phyloP scores from a whole-genome alignment of 1,140 invertebrate genomes.

The Anastrepha obliqua region DNA sequence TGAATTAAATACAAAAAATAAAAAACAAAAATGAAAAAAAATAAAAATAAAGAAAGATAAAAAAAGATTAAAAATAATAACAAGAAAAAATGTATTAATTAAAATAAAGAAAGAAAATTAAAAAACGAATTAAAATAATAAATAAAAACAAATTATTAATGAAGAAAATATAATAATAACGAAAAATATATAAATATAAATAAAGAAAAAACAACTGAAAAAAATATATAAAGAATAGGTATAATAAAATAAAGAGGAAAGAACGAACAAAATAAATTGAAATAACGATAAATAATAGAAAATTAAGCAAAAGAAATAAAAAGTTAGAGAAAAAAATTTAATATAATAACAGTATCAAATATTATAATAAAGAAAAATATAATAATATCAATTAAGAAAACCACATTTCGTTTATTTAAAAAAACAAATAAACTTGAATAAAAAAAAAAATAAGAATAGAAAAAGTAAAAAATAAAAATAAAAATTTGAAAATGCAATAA shows the following conservation, averaged over 20 bases:
- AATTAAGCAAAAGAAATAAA: neutral
- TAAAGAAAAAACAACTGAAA: slow-evolving; percentile 10
- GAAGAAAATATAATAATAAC: too few relatives aligned
- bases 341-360: neutral
- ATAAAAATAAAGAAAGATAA: too few relatives aligned
- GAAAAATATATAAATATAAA: neutral
- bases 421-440: neutral
- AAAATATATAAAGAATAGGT: slow-evolving; percentile 10
- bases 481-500: neutral
- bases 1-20: neutral
- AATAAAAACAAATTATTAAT: neutral
- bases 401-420: too few relatives aligned
- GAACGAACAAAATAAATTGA: neutral
- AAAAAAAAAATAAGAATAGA: neutral
- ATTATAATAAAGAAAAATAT: neutral
- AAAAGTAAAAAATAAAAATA: too few relatives aligned
- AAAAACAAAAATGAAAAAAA: neutral
- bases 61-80: neutral
- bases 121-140: neutral
- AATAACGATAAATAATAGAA: neutral
- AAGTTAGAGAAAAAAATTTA: neutral
- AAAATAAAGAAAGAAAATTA: neutral
- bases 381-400: slow-evolving; percentile 8
- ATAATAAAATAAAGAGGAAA: neutral
- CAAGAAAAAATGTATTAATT: neutral